Evolutionary conservation across 2,888 invertebrate species (phyloP), one percentile per base, ranked within the genome.

Genomic region (Drosophila subsilvestris): DNA sequence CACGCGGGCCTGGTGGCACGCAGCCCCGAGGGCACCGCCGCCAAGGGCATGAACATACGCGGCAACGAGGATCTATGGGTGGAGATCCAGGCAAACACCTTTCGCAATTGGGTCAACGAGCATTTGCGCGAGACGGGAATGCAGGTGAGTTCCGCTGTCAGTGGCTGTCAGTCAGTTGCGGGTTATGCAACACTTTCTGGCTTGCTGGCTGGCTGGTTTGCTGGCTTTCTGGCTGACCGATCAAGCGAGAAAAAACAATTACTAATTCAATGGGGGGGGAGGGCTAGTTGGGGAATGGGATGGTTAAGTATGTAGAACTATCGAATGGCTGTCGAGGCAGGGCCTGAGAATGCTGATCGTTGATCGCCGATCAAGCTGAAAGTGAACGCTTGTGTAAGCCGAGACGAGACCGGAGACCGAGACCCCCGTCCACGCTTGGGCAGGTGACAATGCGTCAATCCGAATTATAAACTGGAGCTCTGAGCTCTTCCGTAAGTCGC

Each of bases 51-150:
- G 97, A 96, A 96, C 86, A 98, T 98, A 91, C 97, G 97, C 90
- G 98, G 98, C 78, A 96, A 97, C 90, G 97, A 98, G 93, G 98
- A 98, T 90, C 95, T 98, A 48, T 98, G 98, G 98, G 97, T 98
- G 57, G 97, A 98, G 91, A 98, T 98, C 78, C 98, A 98, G 92
- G 97, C 98, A 51, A 97, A 97, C 92, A 99, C 99, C 44, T 99
- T 99, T 92, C 95, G 96, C 83, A 99, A 99, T 93, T 99, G 99
- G 99, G 97, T 98, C 88, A 99, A 99, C 92, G 98, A 99, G 91
- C 96, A 97, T 86, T 92, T 97, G 76, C 94, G 95, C 74, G 95
- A 95, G 53, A 93, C 94, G 74, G 94, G 94, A 79, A 94, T 94
- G 91, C 94, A 94, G 94, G 94, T 94, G 91, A 92, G 91, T 88